Evolutionary conservation across 1,140 invertebrate genomes (phyloP).

Genomic region (Papilio machaon): DNA sequence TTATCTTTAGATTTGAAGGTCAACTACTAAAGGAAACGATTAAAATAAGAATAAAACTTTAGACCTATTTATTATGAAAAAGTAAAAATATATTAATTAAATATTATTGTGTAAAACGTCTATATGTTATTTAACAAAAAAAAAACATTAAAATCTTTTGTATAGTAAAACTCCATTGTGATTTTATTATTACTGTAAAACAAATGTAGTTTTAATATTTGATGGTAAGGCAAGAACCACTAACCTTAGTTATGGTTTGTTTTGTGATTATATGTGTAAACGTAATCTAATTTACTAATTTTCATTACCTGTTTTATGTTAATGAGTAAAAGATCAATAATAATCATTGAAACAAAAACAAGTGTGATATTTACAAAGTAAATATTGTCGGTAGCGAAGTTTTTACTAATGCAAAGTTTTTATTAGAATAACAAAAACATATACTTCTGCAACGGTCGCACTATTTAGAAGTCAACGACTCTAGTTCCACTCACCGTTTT

Average conservation of each 20-base stretch:
- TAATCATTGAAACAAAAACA: background rate
- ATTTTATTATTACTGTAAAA: background rate
- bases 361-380: background rate
- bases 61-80: background rate
- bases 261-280: background rate
- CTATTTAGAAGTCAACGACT: conserved; percentile 62
- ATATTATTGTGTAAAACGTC: background rate
- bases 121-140: background rate
- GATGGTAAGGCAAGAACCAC: background rate
- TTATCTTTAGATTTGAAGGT: conserved; percentile 51
- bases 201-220: background rate
- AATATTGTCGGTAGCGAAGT: background rate
- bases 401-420: conserved; percentile 19
- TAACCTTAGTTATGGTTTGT: conserved; percentile 5
- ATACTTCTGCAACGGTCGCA: conserved; percentile 49
- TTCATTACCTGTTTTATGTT: conserved; percentile 40
- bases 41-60: background rate
- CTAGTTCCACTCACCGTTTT: conserved; percentile 1
- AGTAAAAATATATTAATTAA: background rate
- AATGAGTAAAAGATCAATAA: conserved; percentile 8
- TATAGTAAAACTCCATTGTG: background rate
- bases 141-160: background rate
- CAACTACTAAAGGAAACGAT: conserved; percentile 41
- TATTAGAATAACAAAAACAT: conserved; percentile 26
- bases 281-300: conserved; percentile 19